A percentile compares a stretch with the other conserved stretches of the same genome.
Conservation (phyloP, 2,113 vertebrate species). For the Eublepharis macularius region DNA sequence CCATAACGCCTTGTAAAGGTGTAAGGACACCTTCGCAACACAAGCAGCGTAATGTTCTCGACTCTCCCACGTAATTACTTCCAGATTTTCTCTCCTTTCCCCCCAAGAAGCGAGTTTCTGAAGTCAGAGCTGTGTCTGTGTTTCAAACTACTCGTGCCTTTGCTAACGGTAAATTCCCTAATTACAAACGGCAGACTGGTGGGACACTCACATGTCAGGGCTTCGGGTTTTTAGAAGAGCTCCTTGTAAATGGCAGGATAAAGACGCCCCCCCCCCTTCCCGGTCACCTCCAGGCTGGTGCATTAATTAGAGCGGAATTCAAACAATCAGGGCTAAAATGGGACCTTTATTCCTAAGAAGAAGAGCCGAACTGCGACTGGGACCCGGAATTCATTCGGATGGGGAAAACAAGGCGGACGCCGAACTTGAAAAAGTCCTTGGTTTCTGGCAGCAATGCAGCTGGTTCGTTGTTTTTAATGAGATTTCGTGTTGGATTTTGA, state of each 20-base stretch:
- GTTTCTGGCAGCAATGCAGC: neutral
- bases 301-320: neutral
- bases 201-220: constrained; percentile 58
- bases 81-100: constrained; percentile 64
- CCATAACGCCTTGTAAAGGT: constrained; percentile 72
- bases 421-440: neutral
- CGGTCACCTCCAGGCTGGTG: neutral
- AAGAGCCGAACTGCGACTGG: neutral
- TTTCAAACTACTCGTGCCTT: constrained; percentile 64
- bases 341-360: neutral
- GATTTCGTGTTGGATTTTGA: neutral
- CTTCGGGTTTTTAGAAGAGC: constrained; percentile 46
- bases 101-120: constrained; percentile 54
- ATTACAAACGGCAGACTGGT: constrained; percentile 64
- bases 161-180: constrained; percentile 64
- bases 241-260: constrained; percentile 53
- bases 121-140: constrained; percentile 60
- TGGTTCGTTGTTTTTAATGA: neutral
- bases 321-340: neutral
- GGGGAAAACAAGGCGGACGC: neutral
- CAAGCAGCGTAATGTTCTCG: constrained; percentile 73
- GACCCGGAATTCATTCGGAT: neutral
- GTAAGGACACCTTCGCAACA: constrained; percentile 71
- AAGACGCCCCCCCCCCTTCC: constrained; percentile 18
- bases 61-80: constrained; percentile 77